phyloP scores from a whole-genome alignment of 1,140 invertebrate genomes.

The Contarinia nasturtii region DNA sequence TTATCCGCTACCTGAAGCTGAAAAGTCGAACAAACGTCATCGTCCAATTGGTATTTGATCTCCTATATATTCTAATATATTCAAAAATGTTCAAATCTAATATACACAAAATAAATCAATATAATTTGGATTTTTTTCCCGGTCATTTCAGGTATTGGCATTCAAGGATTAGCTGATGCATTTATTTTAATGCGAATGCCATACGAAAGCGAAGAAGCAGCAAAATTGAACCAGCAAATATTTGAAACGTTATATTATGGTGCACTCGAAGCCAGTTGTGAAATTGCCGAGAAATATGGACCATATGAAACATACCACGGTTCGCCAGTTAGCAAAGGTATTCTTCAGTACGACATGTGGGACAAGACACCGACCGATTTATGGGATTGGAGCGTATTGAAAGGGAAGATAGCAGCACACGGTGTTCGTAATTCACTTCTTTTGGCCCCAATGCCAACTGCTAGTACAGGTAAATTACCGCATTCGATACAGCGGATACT shows the following conservation, averaged over 20 bases:
- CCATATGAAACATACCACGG: slow-evolving; percentile 46
- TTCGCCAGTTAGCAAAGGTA: slow-evolving; percentile 42
- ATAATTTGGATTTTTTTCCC: too few species aligned
- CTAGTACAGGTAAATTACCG: slow-evolving; percentile 32
- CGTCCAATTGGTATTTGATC: slow-evolving; percentile 42
- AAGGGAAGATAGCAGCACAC: slow-evolving; percentile 36
- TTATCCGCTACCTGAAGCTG: slow-evolving; percentile 62
- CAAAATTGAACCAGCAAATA: slow-evolving; percentile 41
- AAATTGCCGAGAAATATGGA: slow-evolving; percentile 39
- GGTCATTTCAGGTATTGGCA: too few species aligned
- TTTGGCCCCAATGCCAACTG: slow-evolving; percentile 58
- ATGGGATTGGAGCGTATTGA: slow-evolving; percentile 39
- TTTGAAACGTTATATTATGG: slow-evolving; percentile 57
- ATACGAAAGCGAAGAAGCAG: slow-evolving; percentile 34
- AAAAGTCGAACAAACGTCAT: slow-evolving; percentile 41
- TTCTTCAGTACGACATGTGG: slow-evolving; percentile 57
- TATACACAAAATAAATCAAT: too few species aligned
- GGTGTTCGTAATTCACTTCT: slow-evolving; percentile 48
- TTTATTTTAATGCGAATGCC: slow-evolving; percentile 50
- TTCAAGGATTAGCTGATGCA: slow-evolving; percentile 50
- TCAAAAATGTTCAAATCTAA: too few species aligned
- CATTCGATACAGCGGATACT: too few species aligned
- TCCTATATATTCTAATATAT: too few species aligned
- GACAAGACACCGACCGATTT: slow-evolving; percentile 33
- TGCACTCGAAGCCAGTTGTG: slow-evolving; percentile 44